Evolutionary conservation across 1,140 invertebrate genomes (phyloP).

Genomic region (Drosophila dunni): DNA sequence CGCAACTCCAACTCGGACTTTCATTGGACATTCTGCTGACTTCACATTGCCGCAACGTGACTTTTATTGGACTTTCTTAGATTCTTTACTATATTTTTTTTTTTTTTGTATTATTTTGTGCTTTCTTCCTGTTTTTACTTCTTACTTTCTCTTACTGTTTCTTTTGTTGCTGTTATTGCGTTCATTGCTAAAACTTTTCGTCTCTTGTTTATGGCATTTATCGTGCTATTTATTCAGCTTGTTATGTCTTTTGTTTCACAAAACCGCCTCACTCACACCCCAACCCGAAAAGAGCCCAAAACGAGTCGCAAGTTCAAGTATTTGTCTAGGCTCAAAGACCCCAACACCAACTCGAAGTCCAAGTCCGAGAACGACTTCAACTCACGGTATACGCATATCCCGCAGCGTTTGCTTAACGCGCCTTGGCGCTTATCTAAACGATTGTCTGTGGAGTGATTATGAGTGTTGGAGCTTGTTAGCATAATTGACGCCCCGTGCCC

Average conservation of each 20-base stretch:
- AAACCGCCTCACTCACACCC: not conserved
- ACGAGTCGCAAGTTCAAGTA: constrained; percentile 27
- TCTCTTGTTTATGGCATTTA: constrained; percentile 82
- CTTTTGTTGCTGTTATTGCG: constrained; percentile 38
- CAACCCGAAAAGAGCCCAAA: not conserved
- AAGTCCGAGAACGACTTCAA: constrained; percentile 15
- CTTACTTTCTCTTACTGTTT: constrained; percentile 25
- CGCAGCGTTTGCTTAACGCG: constrained; percentile 79
- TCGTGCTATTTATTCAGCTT: constrained; percentile 78
- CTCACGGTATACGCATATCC: constrained; percentile 62
- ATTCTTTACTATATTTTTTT: constrained; percentile 6
- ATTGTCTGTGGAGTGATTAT: constrained; percentile 83
- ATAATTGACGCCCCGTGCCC: constrained; percentile 77
- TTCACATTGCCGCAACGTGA: constrained; percentile 69
- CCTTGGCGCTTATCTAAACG: constrained; percentile 76
- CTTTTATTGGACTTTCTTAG: constrained; percentile 75
- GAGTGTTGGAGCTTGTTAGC: constrained; percentile 81
- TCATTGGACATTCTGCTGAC: constrained; percentile 61
- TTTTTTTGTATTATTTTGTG: not conserved
- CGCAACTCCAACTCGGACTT: constrained; percentile 44
- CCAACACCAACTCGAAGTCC: not conserved
- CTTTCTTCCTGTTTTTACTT: not conserved
- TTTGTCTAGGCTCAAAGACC: constrained; percentile 36
- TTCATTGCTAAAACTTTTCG: constrained; percentile 65
- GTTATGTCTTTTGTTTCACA: constrained; percentile 74